A percentile compares a stretch with the other conserved stretches of the same genome.
Conservation (phyloP, 2,888 invertebrate genomes). For the Drosophila pegasa region DNA sequence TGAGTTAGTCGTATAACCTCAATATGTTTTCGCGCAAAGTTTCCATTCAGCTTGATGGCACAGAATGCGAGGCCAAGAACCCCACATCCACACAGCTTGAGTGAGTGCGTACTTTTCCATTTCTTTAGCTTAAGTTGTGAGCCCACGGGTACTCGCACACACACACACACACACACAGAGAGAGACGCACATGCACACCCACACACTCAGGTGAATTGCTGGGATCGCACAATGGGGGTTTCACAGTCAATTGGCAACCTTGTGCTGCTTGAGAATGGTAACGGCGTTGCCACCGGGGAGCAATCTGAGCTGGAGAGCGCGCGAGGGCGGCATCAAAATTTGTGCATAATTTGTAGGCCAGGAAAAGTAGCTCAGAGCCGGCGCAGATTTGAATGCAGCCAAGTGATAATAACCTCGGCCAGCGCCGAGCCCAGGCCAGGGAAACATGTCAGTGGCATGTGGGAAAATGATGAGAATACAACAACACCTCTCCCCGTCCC, state of each 20-base stretch:
- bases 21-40: no score
- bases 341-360: conserved; percentile 76
- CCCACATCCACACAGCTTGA: not conserved
- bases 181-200: conserved; percentile 11
- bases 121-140: conserved; percentile 13
- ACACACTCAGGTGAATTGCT: conserved; percentile 27
- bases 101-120: conserved; percentile 15
- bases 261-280: conserved; percentile 71
- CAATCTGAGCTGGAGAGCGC: not conserved
- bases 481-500: conserved; percentile 14
- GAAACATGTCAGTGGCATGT: conserved; percentile 72
- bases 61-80: not conserved
- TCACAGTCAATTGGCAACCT: conserved; percentile 63
- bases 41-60: no score
- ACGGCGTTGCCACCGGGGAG: conserved; percentile 37
- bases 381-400: conserved; percentile 39
- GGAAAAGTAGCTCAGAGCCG: conserved; percentile 61
- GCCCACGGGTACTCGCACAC: conserved; percentile 11
- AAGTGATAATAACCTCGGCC: conserved; percentile 68
- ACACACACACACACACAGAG: conserved; percentile 13
- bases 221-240: conserved; percentile 51
- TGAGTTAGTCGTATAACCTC: no score
- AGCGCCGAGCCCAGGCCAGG: conserved; percentile 24
- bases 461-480: conserved; percentile 56
- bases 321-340: conserved; percentile 41